Evolutionary conservation across 1,140 invertebrate genomes (phyloP).

Genomic region (Pseudomyrmex pallidus): DNA sequence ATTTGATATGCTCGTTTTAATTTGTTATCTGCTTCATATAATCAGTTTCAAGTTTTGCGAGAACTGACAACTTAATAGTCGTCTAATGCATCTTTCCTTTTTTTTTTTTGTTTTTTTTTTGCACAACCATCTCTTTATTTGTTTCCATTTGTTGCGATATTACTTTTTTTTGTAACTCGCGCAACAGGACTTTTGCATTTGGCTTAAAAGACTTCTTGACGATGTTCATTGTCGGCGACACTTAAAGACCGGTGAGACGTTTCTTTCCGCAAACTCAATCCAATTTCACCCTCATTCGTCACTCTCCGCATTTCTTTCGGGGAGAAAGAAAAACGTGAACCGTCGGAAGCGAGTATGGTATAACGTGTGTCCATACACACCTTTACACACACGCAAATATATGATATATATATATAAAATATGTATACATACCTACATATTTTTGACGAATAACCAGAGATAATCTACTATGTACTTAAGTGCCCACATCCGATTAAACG

Average conservation of each 20-base stretch:
- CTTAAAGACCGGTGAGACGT: conserved; percentile 15
- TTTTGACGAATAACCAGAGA: conserved; percentile 8
- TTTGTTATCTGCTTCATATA: neutral
- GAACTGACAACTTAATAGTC: neutral
- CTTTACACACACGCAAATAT: no score
- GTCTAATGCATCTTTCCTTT: neutral
- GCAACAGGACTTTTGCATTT: neutral
- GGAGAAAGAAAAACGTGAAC: neutral
- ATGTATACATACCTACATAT: no score
- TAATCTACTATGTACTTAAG: neutral
- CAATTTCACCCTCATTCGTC: conserved; percentile 72
- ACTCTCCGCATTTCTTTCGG: conserved; percentile 28
- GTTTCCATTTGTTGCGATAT: no score
- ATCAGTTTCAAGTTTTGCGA: no score
- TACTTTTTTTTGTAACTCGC: neutral
- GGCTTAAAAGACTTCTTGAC: conserved; percentile 38
- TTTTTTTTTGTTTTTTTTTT: neutral
- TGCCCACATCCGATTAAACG: neutral
- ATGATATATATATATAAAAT: no score
- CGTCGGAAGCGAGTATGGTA: neutral
- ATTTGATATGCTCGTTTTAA: neutral
- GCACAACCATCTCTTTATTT: neutral
- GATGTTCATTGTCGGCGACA: conserved; percentile 26
- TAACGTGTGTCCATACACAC: conserved; percentile 13
- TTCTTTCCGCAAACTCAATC: conserved; percentile 56